Percentiles rank a stretch among this genome's conserved stretches.
Conservation (phyloP, 1,140 invertebrate genomes). For the Bombus difficillimus region DNA sequence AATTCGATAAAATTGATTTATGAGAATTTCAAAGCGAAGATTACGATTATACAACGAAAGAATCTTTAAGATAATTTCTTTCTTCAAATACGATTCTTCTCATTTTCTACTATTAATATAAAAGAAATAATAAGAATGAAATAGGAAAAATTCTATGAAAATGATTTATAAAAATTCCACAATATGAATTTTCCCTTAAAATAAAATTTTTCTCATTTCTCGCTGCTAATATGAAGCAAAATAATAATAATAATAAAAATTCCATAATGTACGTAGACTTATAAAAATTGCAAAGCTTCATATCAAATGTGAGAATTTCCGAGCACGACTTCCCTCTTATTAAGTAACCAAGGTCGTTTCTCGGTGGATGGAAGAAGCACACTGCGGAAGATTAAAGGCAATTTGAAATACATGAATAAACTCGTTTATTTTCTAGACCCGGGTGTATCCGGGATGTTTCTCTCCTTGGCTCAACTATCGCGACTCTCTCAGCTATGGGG, state of each 20-base stretch:
- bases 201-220: too few species aligned
- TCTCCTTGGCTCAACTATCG: background rate
- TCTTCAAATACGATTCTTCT: too few species aligned
- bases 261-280: background rate
- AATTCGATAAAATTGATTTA: background rate
- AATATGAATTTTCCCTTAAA: too few species aligned
- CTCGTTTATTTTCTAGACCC: slow-evolving; percentile 19
- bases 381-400: slow-evolving; percentile 12
- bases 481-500: slow-evolving; percentile 1
- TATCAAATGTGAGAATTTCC: background rate
- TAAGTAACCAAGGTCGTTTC: background rate
- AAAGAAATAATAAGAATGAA: too few species aligned
- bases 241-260: background rate
- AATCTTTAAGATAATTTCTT: background rate
- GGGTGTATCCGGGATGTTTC: slow-evolving; percentile 38
- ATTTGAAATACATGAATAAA: slow-evolving; percentile 24
- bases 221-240: too few species aligned
- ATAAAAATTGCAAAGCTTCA: background rate
- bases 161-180: too few species aligned
- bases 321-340: too few species aligned
- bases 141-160: too few species aligned
- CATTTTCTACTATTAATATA: too few species aligned
- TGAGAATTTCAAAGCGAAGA: background rate
- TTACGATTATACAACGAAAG: background rate
- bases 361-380: background rate